Conservation (phyloP, 2,113 vertebrate genomes). For the Rousettus leschenaultii region DNA sequence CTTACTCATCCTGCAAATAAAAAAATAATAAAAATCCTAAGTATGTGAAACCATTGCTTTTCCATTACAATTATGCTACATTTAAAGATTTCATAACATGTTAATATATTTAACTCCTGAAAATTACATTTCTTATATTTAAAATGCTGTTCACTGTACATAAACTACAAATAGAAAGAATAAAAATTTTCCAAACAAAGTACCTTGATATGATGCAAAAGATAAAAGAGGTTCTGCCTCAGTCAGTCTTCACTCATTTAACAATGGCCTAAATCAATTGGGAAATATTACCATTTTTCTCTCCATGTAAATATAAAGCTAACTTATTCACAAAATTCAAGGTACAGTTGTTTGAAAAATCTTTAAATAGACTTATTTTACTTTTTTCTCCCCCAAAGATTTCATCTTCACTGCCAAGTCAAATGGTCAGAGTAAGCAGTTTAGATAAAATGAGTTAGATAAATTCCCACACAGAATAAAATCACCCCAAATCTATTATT, state of each 20-base stretch:
- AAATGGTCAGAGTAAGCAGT: neutral
- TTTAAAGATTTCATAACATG: neutral
- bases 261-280: neutral
- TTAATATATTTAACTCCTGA: neutral
- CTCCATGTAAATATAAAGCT: neutral
- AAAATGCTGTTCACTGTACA: conserved; percentile 9
- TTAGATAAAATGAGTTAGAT: neutral
- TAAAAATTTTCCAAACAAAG: neutral
- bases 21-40: conserved; percentile 63
- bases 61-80: neutral
- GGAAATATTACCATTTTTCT: neutral
- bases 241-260: neutral
- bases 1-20: conserved; percentile 93
- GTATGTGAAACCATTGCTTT: neutral
- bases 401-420: conserved; percentile 11
- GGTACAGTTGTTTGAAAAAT: neutral
- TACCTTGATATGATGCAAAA: neutral
- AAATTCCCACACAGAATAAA: conserved; percentile 1
- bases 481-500: conserved; percentile 11
- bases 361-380: conserved; percentile 19
- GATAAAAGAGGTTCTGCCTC: neutral
- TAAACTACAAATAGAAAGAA: neutral
- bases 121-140: neutral
- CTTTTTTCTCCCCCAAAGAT: neutral
- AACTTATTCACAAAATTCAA: conserved; percentile 26